Percentiles rank a stretch among this genome's conserved stretches.
Conservation (phyloP, 1,140 invertebrate genomes). For the Drosophila mojavensis region DNA sequence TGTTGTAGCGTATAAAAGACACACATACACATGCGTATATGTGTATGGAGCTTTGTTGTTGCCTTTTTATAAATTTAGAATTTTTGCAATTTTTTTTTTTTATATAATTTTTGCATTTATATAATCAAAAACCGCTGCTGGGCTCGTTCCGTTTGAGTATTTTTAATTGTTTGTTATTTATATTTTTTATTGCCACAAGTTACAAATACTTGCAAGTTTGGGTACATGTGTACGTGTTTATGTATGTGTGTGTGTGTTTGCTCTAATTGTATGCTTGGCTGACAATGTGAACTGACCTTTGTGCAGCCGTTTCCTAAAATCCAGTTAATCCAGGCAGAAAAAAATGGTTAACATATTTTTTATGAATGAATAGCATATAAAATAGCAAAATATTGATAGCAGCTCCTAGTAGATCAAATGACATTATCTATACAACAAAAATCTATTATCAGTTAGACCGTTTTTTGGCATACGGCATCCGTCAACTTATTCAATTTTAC, state of each 20-base stretch:
- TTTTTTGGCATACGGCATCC: not conserved
- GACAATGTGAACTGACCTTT: conserved; percentile 1
- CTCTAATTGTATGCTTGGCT: not conserved
- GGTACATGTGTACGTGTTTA: not conserved
- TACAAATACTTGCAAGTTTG: conserved; percentile 3
- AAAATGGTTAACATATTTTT: conserved; percentile 7
- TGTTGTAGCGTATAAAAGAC: conserved; percentile 76
- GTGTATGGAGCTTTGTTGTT: conserved; percentile 43
- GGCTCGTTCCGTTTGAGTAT: conserved; percentile 50
- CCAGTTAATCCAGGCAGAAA: not conserved
- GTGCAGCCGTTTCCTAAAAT: not conserved
- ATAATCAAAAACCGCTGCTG: conserved; percentile 46
- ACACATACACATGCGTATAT: conserved; percentile 38
- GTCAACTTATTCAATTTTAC: not conserved
- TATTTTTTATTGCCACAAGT: conserved; percentile 30
- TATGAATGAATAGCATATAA: conserved; percentile 29
- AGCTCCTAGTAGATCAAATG: conserved; percentile 2
- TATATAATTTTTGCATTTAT: conserved; percentile 41
- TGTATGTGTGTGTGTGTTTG: not conserved
- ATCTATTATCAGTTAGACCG: not conserved
- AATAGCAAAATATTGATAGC: conserved; percentile 16
- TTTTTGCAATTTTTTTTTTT: conserved; percentile 50
- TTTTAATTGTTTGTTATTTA: conserved; percentile 40
- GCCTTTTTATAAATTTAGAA: conserved; percentile 58
- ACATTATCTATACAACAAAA: not conserved